A percentile compares a stretch with the other conserved stretches of the same genome.
Evolutionary conservation across 2,113 vertebrate genomes (phyloP).

Genomic region (Toxostoma redivivum): DNA sequence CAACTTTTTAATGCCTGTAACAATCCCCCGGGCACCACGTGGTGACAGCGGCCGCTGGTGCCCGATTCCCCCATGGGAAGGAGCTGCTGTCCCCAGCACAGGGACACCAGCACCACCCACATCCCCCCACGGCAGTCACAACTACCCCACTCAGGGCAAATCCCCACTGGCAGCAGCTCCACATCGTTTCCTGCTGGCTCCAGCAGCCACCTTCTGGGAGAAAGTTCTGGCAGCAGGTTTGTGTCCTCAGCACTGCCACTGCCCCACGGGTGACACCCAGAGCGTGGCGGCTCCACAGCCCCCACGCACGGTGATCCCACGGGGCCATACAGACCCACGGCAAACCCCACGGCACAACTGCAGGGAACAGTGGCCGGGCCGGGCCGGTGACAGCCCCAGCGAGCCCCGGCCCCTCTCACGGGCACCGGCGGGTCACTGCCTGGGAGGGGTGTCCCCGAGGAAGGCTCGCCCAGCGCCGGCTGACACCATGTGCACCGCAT

Average conservation of each 20-base stretch:
- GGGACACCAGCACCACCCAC: background rate
- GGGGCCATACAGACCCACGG: background rate
- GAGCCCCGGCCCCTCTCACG: background rate
- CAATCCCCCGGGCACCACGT: background rate
- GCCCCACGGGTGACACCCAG: background rate
- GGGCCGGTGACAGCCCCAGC: fast-evolving
- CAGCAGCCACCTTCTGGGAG: background rate
- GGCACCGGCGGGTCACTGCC: background rate
- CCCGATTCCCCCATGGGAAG: fast-evolving
- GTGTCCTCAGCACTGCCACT: background rate
- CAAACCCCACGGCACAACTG: background rate
- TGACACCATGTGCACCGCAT: background rate
- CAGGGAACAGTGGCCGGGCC: background rate
- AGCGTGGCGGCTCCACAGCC: fast-evolving
- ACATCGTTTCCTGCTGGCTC: background rate
- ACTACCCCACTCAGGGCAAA: background rate
- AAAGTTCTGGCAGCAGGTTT: background rate
- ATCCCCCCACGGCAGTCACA: background rate
- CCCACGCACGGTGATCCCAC: fast-evolving
- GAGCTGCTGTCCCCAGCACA: fast-evolving
- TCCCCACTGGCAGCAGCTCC: background rate
- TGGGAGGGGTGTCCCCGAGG: background rate
- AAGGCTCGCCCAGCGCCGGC: fast-evolving
- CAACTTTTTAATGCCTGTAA: background rate
- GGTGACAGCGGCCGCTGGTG: background rate